Percentiles rank a stretch among this genome's conserved stretches.
These are phyloP conservation scores for Drosophila navojoa DNA, from an alignment of 1,140 invertebrate genomes.

Conservation along the genomic window DNA sequence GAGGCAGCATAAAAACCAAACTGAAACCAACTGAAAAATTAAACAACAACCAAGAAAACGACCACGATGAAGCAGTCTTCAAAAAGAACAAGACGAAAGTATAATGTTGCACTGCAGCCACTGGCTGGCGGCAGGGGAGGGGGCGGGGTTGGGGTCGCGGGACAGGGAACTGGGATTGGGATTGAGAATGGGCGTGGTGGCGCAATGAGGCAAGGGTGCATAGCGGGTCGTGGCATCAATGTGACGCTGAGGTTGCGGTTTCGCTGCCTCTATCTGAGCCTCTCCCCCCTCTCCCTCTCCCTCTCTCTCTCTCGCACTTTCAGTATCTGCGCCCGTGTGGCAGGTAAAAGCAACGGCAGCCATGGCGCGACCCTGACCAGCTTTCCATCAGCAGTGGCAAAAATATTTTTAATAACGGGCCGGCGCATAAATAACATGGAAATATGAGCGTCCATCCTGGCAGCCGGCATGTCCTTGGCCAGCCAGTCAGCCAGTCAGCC, in stretches of 20 bases:
- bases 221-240: constrained; percentile 38
- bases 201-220: constrained; percentile 3
- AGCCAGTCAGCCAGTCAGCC: neutral
- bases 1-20: constrained; percentile 54
- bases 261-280: neutral
- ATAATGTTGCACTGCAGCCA: constrained; percentile 50
- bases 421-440: constrained; percentile 71
- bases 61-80: constrained; percentile 37
- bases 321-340: neutral
- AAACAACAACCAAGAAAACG: constrained; percentile 51
- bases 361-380: constrained; percentile 36
- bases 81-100: constrained; percentile 46
- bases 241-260: constrained; percentile 50
- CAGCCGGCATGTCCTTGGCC: constrained; percentile 29
- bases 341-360: constrained; percentile 1
- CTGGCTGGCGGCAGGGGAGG: neutral
- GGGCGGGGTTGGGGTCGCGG: neutral
- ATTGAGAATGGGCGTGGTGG: neutral
- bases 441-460: constrained; percentile 51
- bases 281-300: neutral
- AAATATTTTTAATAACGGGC: constrained; percentile 75
- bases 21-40: constrained; percentile 60
- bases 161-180: neutral
- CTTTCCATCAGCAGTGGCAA: constrained; percentile 53
- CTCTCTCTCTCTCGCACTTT: neutral